phyloP scores from a whole-genome alignment of 2,113 vertebrate species.

The Neogobius melanostomus region DNA sequence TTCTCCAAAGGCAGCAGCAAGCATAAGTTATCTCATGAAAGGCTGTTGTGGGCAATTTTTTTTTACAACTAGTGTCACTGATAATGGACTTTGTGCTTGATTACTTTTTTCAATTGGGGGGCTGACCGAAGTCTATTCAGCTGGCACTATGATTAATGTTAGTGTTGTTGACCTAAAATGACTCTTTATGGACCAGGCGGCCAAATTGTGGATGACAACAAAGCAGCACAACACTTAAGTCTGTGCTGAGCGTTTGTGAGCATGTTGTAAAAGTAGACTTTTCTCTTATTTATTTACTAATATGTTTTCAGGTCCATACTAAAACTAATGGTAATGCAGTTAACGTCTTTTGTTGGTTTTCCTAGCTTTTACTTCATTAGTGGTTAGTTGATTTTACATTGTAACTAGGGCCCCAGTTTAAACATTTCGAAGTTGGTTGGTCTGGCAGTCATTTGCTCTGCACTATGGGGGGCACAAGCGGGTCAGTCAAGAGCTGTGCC shows the following conservation, averaged over 20 bases:
- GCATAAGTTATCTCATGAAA: conserved; percentile 10
- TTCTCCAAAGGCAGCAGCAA: not conserved
- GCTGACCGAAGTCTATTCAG: conserved; percentile 16
- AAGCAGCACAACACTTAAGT: conserved; percentile 23
- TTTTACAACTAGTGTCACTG: not conserved
- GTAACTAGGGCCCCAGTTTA: not conserved
- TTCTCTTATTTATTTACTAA: not conserved
- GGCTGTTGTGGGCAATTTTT: conserved; percentile 1
- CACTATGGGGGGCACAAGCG: conserved; percentile 44
- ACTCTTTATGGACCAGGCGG: conserved; percentile 38
- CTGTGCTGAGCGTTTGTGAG: conserved; percentile 19
- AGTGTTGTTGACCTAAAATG: conserved; percentile 47
- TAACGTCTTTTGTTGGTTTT: not conserved
- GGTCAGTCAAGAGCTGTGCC: conserved; percentile 34
- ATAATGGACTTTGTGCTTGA: not conserved
- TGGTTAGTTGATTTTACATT: not conserved
- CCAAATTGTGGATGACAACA: conserved; percentile 15
- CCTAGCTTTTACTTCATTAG: not conserved
- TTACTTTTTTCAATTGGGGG: conserved; percentile 16
- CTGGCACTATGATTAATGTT: conserved; percentile 50
- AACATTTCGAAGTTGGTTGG: conserved; percentile 12
- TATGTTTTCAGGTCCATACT: not conserved
- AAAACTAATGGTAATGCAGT: not conserved
- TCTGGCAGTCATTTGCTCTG: conserved; percentile 32
- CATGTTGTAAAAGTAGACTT: not conserved